Evolutionary conservation across 2,888 invertebrate genomes (phyloP), one percentile per base, ranked within the genome.

Genomic region (Geotrupes spiniger): DNA sequence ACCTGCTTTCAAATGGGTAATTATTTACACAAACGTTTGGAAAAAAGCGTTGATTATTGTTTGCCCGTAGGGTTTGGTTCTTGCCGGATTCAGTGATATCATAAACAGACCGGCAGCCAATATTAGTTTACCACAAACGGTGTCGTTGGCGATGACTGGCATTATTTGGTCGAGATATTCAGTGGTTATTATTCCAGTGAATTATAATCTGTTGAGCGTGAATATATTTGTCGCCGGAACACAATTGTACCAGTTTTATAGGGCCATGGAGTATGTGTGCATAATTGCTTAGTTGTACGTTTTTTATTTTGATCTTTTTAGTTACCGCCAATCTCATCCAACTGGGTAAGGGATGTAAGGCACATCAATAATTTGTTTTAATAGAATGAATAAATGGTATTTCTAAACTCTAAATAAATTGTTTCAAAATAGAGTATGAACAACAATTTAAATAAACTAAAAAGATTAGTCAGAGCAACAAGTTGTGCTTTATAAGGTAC

Each of bases 1-100:
- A 28, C 99, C 99, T 52, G 80, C 86, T 12, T 89, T 95, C 66
- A 99, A 99, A 86, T 99, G 98, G 98, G 96, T 95, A 81, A 83
- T 81, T 17, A 1, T 12, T 36, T 36, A n/a, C 1, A 4, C 14
- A 12, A 5, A n/a, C 2, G 14, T 36, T 36, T 26, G 21, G 8
- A 26, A 9, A 5, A 26, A 39, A 9, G 8, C 17, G 11, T 2
- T 27, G 2, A 33, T 2, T 46, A 40, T 45, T 15, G 8, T 10
- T 28, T 37, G 4, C 9, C 60, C 62, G 33, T 62, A 85, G 90
- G 85, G 83, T 64, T 81, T 94, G 66, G 95, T 94, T 52, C 74
- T 88, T 49, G 93, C 94, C 62, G 94, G 96, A 46, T 75, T 96
- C 52, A 87, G 92, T 61, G 97, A 97, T 75, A 45, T 45, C 31